These are phyloP conservation scores for Caenorhabditis sinica DNA, from an alignment of 2,888 invertebrate genomes.

Conservation along the genomic window DNA sequence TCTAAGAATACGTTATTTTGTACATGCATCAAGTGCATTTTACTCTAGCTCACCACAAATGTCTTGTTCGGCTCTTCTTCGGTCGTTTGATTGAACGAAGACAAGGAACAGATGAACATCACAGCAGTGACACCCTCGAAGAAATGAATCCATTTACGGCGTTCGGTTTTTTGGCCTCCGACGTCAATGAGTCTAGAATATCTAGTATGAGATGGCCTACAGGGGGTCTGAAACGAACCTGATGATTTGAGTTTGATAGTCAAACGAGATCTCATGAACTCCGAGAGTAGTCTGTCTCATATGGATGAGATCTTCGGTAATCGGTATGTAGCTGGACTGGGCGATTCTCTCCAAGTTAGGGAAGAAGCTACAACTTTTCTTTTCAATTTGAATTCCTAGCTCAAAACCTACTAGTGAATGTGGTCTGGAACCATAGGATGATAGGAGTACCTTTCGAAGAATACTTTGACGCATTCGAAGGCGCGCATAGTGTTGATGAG, in stretches of 20 bases:
- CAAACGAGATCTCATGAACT: constrained; percentile 70
- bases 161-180: constrained; percentile 70
- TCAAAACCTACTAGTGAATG: constrained; percentile 63
- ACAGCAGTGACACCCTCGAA: constrained; percentile 72
- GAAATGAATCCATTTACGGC: constrained; percentile 73
- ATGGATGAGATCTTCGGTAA: constrained; percentile 62
- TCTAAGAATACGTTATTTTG: constrained; percentile 7
- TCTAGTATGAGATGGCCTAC: neutral
- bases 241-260: constrained; percentile 61
- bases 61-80: constrained; percentile 55
- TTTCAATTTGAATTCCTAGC: neutral
- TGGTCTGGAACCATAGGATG: constrained; percentile 67
- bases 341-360: constrained; percentile 61
- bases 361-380: constrained; percentile 57
- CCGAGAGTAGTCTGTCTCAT: constrained; percentile 66
- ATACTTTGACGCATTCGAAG: constrained; percentile 50
- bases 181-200: constrained; percentile 68
- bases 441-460: constrained; percentile 30
- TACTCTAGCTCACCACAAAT: constrained; percentile 37
- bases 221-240: constrained; percentile 38
- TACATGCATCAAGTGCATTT: neutral
- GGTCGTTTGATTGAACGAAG: constrained; percentile 64
- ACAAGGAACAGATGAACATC: constrained; percentile 66
- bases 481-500: constrained; percentile 53
- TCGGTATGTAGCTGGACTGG: constrained; percentile 57